A percentile compares a stretch with the other conserved stretches of the same genome.
phyloP scores from a whole-genome alignment of 2,113 vertebrate species.

The Herpailurus yagouaroundi region DNA sequence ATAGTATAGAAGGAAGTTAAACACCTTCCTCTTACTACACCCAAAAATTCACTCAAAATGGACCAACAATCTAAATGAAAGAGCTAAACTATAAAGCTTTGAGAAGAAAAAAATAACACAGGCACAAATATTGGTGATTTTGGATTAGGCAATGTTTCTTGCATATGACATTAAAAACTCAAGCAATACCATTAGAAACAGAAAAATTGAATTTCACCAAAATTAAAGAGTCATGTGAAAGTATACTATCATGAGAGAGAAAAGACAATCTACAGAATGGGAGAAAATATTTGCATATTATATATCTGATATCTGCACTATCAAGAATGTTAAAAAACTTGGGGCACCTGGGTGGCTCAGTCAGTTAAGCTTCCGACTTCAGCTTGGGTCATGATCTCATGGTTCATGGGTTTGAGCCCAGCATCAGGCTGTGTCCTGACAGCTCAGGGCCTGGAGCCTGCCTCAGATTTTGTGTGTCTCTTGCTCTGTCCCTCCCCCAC shows the following conservation, averaged over 20 bases:
- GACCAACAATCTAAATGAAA: not conserved
- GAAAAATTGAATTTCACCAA: not conserved
- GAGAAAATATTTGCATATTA: not conserved
- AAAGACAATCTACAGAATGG: not conserved
- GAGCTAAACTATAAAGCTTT: not conserved
- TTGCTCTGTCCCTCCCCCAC: no score
- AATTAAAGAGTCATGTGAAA: not conserved
- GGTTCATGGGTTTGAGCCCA: no score
- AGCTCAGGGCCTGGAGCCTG: no score
- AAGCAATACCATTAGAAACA: not conserved
- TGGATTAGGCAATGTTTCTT: not conserved
- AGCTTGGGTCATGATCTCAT: no score
- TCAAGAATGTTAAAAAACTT: not conserved
- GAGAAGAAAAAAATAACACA: not conserved
- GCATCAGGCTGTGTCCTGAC: no score
- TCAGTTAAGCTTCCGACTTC: no score
- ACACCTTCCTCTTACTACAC: not conserved
- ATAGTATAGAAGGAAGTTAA: not conserved
- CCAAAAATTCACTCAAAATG: not conserved
- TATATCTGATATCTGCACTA: not conserved
- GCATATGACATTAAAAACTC: not conserved
- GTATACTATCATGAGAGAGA: not conserved
- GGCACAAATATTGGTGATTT: not conserved
- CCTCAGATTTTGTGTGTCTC: no score
- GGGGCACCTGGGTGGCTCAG: no score